Percentiles rank a stretch among this genome's conserved stretches.
These are phyloP conservation scores for Panopea generosa DNA, from an alignment of 2,888 invertebrate species.

Conservation along the genomic window DNA sequence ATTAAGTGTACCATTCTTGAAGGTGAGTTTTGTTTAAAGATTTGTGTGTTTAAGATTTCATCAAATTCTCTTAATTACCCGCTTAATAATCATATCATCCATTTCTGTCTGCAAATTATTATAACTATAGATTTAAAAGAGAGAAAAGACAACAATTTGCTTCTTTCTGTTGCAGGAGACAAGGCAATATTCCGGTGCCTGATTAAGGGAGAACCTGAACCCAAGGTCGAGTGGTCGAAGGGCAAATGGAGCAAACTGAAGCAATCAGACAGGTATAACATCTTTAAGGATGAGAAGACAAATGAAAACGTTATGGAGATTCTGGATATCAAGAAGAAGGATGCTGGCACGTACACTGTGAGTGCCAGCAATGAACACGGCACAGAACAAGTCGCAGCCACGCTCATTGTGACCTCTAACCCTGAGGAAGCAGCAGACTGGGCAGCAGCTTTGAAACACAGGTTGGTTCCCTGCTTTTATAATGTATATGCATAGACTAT, in stretches of 20 bases:
- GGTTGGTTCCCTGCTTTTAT: constrained; percentile 75
- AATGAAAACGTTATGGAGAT: constrained; percentile 82
- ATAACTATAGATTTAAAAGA: no score
- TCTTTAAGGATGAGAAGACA: constrained; percentile 79
- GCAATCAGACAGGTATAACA: constrained; percentile 76
- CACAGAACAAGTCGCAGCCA: constrained; percentile 81
- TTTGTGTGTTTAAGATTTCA: no score
- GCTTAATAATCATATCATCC: no score
- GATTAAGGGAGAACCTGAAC: constrained; percentile 82
- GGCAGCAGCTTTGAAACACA: constrained; percentile 82
- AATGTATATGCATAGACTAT: no score
- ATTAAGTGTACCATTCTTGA: constrained; percentile 84
- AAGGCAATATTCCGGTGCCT: constrained; percentile 82
- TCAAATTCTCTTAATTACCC: no score
- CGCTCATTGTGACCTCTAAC: constrained; percentile 84
- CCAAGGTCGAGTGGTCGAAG: constrained; percentile 84
- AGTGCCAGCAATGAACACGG: constrained; percentile 84
- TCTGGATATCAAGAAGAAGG: constrained; percentile 79
- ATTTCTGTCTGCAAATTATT: no score
- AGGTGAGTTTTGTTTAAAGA: constrained; percentile 66
- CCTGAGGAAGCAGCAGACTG: constrained; percentile 84
- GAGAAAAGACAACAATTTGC: no score
- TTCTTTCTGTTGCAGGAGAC: constrained; percentile 67
- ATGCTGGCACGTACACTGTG: constrained; percentile 84
- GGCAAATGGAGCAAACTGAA: constrained; percentile 84